A percentile compares a stretch with the other conserved stretches of the same genome.
Evolutionary conservation across 2,113 vertebrate genomes (phyloP).

Genomic region (Australoheros scitulus): DNA sequence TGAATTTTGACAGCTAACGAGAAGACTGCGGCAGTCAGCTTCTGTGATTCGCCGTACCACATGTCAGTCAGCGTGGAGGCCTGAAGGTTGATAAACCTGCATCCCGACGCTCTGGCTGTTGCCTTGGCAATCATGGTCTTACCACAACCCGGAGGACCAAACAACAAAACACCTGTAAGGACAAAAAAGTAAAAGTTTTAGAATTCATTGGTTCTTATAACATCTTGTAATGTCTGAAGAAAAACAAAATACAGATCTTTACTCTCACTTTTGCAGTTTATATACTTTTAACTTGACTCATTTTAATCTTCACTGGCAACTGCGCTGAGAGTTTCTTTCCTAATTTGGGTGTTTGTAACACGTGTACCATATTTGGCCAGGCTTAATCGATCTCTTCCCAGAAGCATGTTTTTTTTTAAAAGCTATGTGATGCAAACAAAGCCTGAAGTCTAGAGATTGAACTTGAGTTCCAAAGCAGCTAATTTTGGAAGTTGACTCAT

Average conservation of each 20-base stretch:
- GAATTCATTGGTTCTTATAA: not conserved
- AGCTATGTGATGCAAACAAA: constrained; percentile 26
- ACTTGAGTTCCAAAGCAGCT: constrained; percentile 30
- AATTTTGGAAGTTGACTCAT: constrained; percentile 34
- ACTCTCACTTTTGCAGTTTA: not conserved
- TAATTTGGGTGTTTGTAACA: not conserved
- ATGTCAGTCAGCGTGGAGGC: constrained; percentile 83
- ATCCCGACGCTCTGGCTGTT: constrained; percentile 82
- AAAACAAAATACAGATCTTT: not conserved
- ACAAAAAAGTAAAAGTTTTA: not conserved
- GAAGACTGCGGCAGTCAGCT: constrained; percentile 84
- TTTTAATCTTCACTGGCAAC: not conserved
- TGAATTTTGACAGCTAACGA: constrained; percentile 84
- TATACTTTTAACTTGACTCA: not conserved
- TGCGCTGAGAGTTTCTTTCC: not conserved
- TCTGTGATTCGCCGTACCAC: constrained; percentile 86
- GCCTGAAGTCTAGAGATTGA: not conserved
- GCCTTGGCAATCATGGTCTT: constrained; percentile 86
- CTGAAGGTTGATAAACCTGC: constrained; percentile 85
- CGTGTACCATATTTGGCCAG: not conserved
- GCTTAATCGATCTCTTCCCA: not conserved
- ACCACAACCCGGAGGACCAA: constrained; percentile 84
- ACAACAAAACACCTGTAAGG: constrained; percentile 79
- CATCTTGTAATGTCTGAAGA: fast-evolving
- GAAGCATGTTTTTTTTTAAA: not conserved